Base-by-base conservation (phyloP, 1,140 invertebrate genomes). In the Drosophila pallidifrons region DNA sequence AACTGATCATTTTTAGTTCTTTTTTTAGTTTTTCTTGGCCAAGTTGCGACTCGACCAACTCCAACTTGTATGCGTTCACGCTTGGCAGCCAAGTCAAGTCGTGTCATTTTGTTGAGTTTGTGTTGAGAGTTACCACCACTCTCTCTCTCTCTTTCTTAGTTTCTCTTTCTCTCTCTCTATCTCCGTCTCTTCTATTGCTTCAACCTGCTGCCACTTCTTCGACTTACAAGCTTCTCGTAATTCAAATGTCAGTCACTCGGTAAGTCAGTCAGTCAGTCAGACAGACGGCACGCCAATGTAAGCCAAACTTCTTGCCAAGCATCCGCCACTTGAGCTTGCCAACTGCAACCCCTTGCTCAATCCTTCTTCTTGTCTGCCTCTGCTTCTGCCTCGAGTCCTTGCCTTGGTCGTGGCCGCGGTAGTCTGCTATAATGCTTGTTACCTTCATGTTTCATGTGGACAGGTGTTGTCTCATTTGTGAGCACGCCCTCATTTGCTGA, bases 1-100 rank as follows among this genome's bases (percentile, higher is more conserved):
- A 78, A 2, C 15, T 41, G 8, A 32, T 45, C 38, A 45, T 35
- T 57, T 25, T 3, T 25, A 25, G 3, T 25, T 25, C 0, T 25
- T 25, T 25, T 32, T 32, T 72, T 66, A 43, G 67, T 73, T 32
- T 65, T 73, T 82, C 79, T 82, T 79, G 80, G 80, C 61, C 76
- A 47, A 79, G 75, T 77, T 61, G 47, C 47, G 67, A 61, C 64
- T 87, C 82, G 71, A 72, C 82, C 77, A 73, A 74, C 70, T 82
- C 54, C 55, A 46, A 73, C 54, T 73, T 86, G 82, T 86, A 86
- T 86, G 83, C 82, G 83, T 87, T 87, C 80, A 87, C 82, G 82
- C 83, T 87, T 87, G 83, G 83, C 83, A 87, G 82, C 82, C 82
- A 88, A 87, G 88, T 87, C 82, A 87, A 87, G 82, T 87, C 82